A percentile compares a stretch with the other conserved stretches of the same genome.
Conservation (phyloP, 2,113 vertebrate species). For the Phocoena phocoena region DNA sequence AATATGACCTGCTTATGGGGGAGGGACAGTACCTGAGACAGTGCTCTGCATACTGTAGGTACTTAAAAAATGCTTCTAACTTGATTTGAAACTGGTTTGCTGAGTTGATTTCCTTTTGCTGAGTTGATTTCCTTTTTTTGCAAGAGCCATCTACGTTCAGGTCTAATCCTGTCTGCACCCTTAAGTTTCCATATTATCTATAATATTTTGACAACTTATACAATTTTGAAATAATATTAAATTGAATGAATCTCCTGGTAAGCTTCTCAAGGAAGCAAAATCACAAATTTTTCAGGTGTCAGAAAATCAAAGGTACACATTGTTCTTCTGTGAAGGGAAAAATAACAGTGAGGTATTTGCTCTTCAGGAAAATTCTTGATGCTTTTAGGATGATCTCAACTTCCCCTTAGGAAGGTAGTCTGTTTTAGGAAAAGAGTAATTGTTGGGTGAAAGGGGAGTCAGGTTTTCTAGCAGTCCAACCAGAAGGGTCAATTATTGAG, state of each 20-base stretch:
- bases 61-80: not conserved
- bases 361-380: conserved; percentile 27
- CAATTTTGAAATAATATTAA: conserved; percentile 19
- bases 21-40: not conserved
- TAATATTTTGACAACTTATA: not conserved
- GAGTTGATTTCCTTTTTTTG: not conserved
- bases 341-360: not conserved
- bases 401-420: conserved; percentile 43
- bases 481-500: not conserved
- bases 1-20: not conserved
- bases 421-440: conserved; percentile 31
- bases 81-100: not conserved
- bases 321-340: conserved; percentile 30
- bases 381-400: conserved; percentile 46
- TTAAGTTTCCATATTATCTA: not conserved
- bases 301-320: conserved; percentile 21
- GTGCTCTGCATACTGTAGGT: not conserved
- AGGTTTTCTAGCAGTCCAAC: not conserved
- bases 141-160: not conserved
- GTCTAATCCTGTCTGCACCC: not conserved
- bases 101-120: not conserved
- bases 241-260: not conserved
- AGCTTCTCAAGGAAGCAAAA: conserved; percentile 29
- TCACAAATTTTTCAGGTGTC: conserved; percentile 1
- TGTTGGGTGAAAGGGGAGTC: not conserved